phyloP scores from a whole-genome alignment of 1,140 invertebrate genomes.

The Drosophila virilis region DNA sequence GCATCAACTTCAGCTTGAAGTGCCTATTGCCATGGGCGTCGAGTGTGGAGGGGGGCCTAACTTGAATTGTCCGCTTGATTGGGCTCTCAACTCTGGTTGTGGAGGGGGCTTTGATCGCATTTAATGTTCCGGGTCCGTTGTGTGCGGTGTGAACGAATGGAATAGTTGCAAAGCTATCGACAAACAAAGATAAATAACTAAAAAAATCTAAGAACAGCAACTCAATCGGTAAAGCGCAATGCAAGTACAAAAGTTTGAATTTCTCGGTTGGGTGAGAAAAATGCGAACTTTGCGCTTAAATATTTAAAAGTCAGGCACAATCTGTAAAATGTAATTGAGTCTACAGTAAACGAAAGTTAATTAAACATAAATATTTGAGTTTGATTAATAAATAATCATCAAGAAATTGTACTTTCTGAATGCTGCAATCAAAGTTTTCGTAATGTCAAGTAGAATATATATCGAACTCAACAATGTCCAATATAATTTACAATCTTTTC shows the following conservation, averaged over 20 bases:
- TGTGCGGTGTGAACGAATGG: neutral
- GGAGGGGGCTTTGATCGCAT: neutral
- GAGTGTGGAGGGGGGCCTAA: neutral
- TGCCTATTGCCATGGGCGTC: conserved; percentile 13
- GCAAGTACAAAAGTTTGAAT: neutral
- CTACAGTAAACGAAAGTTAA: too few species aligned
- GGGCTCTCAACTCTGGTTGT: conserved; percentile 6
- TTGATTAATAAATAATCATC: too few species aligned
- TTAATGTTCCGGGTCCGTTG: conserved; percentile 4
- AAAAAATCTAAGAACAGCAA: neutral
- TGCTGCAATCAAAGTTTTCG: too few species aligned
- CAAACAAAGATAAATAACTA: too few species aligned
- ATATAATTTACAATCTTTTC: too few species aligned
- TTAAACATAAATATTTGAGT: too few species aligned
- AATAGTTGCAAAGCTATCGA: conserved; percentile 1
- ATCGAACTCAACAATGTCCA: too few species aligned
- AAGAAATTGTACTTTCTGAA: too few species aligned
- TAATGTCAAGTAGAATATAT: too few species aligned
- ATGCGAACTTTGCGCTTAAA: too few species aligned
- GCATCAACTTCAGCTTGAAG: conserved; percentile 33
- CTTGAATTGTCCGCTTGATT: conserved; percentile 67
- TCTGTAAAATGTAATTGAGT: too few species aligned
- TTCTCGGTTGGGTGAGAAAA: neutral
- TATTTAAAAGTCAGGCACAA: too few species aligned
- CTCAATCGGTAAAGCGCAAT: conserved; percentile 1